phyloP scores from a whole-genome alignment of 2,113 vertebrate species.

The Mesembrinibis cayennensis region DNA sequence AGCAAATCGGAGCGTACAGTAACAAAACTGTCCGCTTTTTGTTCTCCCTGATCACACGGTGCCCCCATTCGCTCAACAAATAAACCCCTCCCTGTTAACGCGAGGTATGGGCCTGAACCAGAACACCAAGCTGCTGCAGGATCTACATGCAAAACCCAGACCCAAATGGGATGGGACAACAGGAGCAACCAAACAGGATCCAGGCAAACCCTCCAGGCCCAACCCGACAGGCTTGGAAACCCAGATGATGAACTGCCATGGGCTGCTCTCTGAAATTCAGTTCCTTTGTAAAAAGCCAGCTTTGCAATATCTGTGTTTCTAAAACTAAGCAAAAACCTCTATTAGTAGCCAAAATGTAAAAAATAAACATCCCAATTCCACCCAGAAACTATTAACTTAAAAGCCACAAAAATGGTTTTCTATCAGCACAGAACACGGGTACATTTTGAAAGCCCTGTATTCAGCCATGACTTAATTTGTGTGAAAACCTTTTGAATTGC shows the following conservation, averaged over 20 bases:
- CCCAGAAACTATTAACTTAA: not conserved
- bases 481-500: not conserved
- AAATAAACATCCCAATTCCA: not conserved
- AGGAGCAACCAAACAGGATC: not conserved
- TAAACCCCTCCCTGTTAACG: not conserved
- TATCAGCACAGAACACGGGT: not conserved
- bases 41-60: not conserved
- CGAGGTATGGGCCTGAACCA: not conserved
- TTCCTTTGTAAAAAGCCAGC: not conserved
- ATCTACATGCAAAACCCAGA: not conserved
- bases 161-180: not conserved
- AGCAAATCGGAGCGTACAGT: not conserved
- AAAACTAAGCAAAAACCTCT: not conserved
- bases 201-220: not conserved
- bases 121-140: not conserved
- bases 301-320: not conserved
- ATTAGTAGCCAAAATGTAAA: not conserved
- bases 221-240: not conserved
- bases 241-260: not conserved
- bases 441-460: not conserved
- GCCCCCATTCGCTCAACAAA: not conserved
- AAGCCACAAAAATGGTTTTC: not conserved
- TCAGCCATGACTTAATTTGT: not conserved
- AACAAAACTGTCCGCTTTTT: not conserved
- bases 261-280: not conserved